Base-by-base conservation (phyloP, 1,140 invertebrate species). In the Hydropsyche tenuis region DNA sequence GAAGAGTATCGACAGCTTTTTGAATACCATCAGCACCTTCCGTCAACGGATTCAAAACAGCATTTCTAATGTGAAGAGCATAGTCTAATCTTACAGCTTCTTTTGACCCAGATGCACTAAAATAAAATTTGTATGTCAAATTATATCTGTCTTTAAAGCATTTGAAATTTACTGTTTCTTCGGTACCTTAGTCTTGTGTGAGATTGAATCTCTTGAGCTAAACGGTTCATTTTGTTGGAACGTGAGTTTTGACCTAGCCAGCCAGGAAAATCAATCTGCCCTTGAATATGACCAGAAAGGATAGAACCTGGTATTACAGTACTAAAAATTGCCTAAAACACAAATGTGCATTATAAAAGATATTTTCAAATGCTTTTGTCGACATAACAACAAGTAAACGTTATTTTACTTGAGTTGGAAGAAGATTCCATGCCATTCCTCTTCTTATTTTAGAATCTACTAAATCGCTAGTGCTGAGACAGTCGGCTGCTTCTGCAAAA, bases 191-290 rank as follows among this genome's bases (percentile, higher is more conserved):
- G 86, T 78, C 93, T 86, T 64, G 94, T 93, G 80, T 98, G 96
- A 43, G 88, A 86, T 73, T 92, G 89, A 64, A 98, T 84, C 81
- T 96, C 94, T 81, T 94, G 91, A 14, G 92, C 82, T n/a, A 97
- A 84, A 27, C 96, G 85, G 45, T 93, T 88, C 79, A 93, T 89
- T 85, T 98, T 98, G 75, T 85, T 90, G 64, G 88, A 87, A 65
- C 88, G 91, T 0, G 97, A 99, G 86, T 97, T 96, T 83, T 96
- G 96, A 0, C 98, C 98, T 30, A 99, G 89, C 96, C 97, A 99
- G 18, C 87, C 82, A 3, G 98, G 97, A 84, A 99, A 99, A 78
- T 93, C 89, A 9, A 97, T 93, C 85, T 93, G 91, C 0, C 88
- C 87, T 1, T 84, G 84, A 20, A 96, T 82, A 79, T 91, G 86